Evolutionary conservation across 2,113 vertebrate species (phyloP).

Genomic region (Chloropsis cyanopogon): DNA sequence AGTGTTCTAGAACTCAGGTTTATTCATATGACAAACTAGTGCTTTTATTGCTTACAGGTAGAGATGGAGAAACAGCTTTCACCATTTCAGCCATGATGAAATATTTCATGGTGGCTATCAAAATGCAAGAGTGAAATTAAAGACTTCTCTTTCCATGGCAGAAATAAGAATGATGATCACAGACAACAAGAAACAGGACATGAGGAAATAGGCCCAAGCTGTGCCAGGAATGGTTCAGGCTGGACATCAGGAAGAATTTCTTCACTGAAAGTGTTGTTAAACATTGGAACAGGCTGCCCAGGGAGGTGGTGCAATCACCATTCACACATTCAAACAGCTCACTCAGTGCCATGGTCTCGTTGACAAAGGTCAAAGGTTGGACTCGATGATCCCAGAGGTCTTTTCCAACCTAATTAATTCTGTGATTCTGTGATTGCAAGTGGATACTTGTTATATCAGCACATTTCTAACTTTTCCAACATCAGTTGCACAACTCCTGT

Average conservation of each 20-base stretch:
- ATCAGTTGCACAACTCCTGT: not conserved
- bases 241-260: not conserved
- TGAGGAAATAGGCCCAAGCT: not conserved
- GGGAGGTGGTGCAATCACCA: not conserved
- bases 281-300: not conserved
- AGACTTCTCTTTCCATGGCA: not conserved
- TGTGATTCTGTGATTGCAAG: not conserved
- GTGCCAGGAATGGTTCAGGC: not conserved
- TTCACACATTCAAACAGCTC: not conserved
- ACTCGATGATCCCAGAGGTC: not conserved
- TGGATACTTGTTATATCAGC: not conserved
- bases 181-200: not conserved
- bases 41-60: not conserved
- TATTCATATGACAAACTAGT: not conserved
- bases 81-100: not conserved
- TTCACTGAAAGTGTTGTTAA: not conserved
- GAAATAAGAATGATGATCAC: not conserved
- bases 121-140: not conserved
- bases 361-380: not conserved
- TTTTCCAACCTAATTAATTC: not conserved
- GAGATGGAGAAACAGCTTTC: not conserved
- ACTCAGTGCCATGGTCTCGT: not conserved
- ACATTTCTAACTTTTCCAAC: not conserved
- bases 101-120: not conserved
- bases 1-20: fast-evolving